Base-by-base conservation (phyloP, 2,888 invertebrate genomes). In the Macaria notata region DNA sequence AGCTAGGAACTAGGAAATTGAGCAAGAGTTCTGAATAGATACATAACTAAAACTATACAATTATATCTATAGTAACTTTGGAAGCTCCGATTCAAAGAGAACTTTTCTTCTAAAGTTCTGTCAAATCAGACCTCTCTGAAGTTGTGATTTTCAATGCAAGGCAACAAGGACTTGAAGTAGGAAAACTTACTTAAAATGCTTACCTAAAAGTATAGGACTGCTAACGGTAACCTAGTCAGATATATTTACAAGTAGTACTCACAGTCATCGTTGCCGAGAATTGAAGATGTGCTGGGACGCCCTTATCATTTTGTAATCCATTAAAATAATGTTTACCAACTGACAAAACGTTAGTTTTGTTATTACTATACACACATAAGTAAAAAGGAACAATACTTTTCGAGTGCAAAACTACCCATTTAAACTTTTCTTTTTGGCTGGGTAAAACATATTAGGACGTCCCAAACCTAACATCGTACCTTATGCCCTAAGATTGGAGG, bases 61-160 rank as follows among this genome's bases (percentile, higher is more conserved):
- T 36, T 36, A 41, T 30, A 46, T 31, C 49, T 52, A 54, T 44
- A 31, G 39, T 52, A 46, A 49, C 38, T 49, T 46, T 46, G 29
- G 49, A 39, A 77, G 76, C 69, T 66, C 69, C 69, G 79, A 79
- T 66, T 81, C 73, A 79, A 79, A 64, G 66, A 68, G 74, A 76
- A 73, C 78, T 81, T 75, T 55, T 9, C 0, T 29, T 30, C 46
- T 56, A 57, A 80, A 81, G 73, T 79, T 75, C 70, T 69, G 69
- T 82, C 75, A 71, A 79, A 76, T 82, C 78, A 69, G 62, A 65
- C 47, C 75, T 61, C 9, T 54, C 30, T 46, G 45, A 59, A 53
- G 38, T 60, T 44, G 56, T 43, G 6, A 45, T 55, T 57, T 70
- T 72, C 61, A 68, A 73, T 76, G 65, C 74, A 70, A 69, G 82